These are phyloP conservation scores for Proisotoma minuta DNA, from an alignment of 2,888 invertebrate species.

Conservation along the genomic window DNA sequence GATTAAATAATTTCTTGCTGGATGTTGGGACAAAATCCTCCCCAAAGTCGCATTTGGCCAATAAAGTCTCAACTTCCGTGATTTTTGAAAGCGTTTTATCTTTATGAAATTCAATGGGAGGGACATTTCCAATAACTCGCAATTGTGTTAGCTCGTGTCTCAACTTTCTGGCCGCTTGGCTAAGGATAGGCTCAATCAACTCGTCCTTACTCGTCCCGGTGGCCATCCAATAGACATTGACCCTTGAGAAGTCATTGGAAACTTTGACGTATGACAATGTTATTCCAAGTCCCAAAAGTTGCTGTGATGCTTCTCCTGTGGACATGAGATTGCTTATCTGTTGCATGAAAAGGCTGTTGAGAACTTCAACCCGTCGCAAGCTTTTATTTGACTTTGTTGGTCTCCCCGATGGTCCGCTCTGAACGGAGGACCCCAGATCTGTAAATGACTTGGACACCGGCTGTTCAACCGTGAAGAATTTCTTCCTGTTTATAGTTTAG, in stretches of 20 bases:
- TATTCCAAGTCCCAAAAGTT: conserved; percentile 62
- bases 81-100: conserved; percentile 59
- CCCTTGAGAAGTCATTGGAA: conserved; percentile 60
- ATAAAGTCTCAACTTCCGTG: conserved; percentile 59
- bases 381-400: conserved; percentile 22
- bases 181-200: conserved; percentile 57
- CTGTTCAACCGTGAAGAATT: conserved; percentile 25
- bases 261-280: conserved; percentile 69
- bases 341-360: conserved; percentile 77
- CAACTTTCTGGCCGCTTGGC: conserved; percentile 58
- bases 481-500: conserved; percentile 31
- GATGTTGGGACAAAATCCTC: conserved; percentile 59
- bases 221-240: conserved; percentile 66
- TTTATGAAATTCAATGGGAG: conserved; percentile 68
- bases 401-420: conserved; percentile 5
- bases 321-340: conserved; percentile 73
- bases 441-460: conserved; percentile 19
- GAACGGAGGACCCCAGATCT: conserved; percentile 20
- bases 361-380: conserved; percentile 58
- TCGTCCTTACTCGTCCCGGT: conserved; percentile 52
- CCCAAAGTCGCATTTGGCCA: conserved; percentile 64
- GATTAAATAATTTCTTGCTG: not conserved
- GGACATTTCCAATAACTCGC: conserved; percentile 69
- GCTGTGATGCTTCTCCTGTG: conserved; percentile 59
- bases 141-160: conserved; percentile 69